Percentiles rank a stretch among this genome's conserved stretches.
Conservation (phyloP, 1,140 invertebrate genomes). For the Vollenhovia emeryi region DNA sequence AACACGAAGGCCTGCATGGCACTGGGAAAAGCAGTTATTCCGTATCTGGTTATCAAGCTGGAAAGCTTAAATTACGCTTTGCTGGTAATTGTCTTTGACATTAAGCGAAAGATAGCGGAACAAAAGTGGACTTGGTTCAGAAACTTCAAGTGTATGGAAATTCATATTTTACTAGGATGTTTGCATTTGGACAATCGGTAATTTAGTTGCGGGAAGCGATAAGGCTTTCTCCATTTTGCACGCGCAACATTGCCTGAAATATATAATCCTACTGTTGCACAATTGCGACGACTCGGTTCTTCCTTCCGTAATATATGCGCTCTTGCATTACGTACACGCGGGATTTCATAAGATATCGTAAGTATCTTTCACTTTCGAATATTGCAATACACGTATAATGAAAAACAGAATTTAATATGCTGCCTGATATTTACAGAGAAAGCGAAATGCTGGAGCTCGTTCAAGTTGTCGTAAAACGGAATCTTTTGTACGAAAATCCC, state of each 20-base stretch:
- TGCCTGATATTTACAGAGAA: slow-evolving; percentile 70
- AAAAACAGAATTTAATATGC: slow-evolving; percentile 2
- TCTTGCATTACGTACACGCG: slow-evolving; percentile 73
- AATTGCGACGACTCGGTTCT: slow-evolving; percentile 73
- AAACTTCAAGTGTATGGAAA: not conserved
- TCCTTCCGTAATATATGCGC: slow-evolving; percentile 76
- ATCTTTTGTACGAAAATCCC: slow-evolving; percentile 56
- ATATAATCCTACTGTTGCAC: slow-evolving; percentile 74
- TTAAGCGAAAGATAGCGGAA: not conserved
- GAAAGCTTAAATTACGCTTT: slow-evolving; percentile 79
- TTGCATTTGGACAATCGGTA: slow-evolving; percentile 83
- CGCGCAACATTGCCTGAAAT: slow-evolving; percentile 77
- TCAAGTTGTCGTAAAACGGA: slow-evolving; percentile 57
- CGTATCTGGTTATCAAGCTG: slow-evolving; percentile 80
- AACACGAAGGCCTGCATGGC: slow-evolving; percentile 79
- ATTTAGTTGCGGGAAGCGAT: slow-evolving; percentile 74
- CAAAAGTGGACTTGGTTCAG: not conserved
- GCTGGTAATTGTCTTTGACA: slow-evolving; percentile 72
- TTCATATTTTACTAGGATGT: slow-evolving; percentile 74
- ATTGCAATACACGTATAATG: not conserved
- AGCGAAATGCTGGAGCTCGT: slow-evolving; percentile 70
- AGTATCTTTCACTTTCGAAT: not conserved
- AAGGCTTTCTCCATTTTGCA: slow-evolving; percentile 77
- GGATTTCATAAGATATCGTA: slow-evolving; percentile 75
- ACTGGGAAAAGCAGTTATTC: slow-evolving; percentile 77